Base-by-base conservation (phyloP, 1,140 invertebrate species). In the Brachionus rotundiformis region DNA sequence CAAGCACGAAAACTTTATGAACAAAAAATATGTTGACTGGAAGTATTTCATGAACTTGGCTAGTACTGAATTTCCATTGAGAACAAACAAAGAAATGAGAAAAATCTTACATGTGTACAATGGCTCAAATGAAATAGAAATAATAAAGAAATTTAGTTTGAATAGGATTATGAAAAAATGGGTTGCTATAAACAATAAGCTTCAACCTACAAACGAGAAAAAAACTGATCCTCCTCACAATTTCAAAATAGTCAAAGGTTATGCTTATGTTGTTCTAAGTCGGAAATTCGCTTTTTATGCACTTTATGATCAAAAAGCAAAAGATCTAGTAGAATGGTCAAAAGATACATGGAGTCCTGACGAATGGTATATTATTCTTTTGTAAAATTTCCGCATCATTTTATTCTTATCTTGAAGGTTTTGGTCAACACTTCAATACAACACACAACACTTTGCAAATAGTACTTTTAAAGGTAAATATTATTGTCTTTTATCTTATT, bases 341-440 rank as follows among this genome's bases (percentile, higher is more conserved):
- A 80, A 44, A 54, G 77, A 84, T 3, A 84, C 84, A 1, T 81
- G 49, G 3, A 82, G 83, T 19, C 85, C 86, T 2, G 85, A 87
- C 47, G 87, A 88, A 73, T 44, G 11, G 11, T 87, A 83, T 82
- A 0, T 49, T 16, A 7, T 23, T 16, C 3, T 5, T 49, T n/a
- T 41, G 3, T 0, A 41, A n/a, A n/a, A 5, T 36, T 36, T 36
- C 3, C 3, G 3, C 8, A 5, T 36, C 3, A 5, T 36, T 36
- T 36, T 36, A 5, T 36, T 36, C 3, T 47, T 4, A 16, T n/a
- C 5, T 49, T 49, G 13, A 81, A 49, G 47, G 47, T 49, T 16
- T 19, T 87, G 86, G 86, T 82, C 85, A 7, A 87, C 84, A 0
- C 54, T 87, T 13, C 80, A 86, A 39, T 84, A 84, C 39, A 86